Conservation (phyloP, 2,888 invertebrate species). For the Harpalus rufipes region DNA sequence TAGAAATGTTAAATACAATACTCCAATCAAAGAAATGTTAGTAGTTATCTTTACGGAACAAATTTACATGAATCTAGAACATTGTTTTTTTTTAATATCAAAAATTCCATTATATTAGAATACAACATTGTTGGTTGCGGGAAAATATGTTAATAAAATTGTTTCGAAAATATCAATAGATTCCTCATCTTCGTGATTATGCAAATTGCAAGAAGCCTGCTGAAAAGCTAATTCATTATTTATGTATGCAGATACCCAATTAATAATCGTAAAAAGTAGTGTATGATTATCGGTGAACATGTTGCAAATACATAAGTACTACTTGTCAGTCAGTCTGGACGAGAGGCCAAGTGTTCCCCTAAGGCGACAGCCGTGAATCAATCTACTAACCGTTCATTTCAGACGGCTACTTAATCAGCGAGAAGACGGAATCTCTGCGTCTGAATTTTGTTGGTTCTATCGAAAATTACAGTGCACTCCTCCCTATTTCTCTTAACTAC, state of each 20-base stretch:
- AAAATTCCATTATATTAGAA: no score
- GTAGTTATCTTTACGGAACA: no score
- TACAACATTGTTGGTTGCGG: no score
- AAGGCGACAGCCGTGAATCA: conserved; percentile 66
- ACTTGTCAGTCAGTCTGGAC: conserved; percentile 35
- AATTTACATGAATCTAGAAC: no score
- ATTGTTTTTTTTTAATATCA: no score
- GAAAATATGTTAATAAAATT: background rate
- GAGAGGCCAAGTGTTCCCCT: conserved; percentile 24
- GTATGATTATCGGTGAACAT: conserved; percentile 43
- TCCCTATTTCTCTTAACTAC: background rate
- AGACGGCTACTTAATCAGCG: conserved; percentile 65
- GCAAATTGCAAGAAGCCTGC: conserved; percentile 1
- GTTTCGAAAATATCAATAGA: background rate
- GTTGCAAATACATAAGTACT: conserved; percentile 51
- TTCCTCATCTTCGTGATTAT: conserved; percentile 5
- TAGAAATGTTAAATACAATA: no score
- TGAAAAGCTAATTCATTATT: conserved; percentile 39
- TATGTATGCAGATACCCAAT: conserved; percentile 35
- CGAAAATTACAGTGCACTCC: background rate
- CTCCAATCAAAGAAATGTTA: no score
- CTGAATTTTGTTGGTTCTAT: conserved; percentile 66
- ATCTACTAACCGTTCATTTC: conserved; percentile 64
- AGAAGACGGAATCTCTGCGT: conserved; percentile 68
- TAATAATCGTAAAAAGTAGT: conserved; percentile 38